Base-by-base conservation (phyloP, 2,113 vertebrate species). In the Steatornis caripensis region DNA sequence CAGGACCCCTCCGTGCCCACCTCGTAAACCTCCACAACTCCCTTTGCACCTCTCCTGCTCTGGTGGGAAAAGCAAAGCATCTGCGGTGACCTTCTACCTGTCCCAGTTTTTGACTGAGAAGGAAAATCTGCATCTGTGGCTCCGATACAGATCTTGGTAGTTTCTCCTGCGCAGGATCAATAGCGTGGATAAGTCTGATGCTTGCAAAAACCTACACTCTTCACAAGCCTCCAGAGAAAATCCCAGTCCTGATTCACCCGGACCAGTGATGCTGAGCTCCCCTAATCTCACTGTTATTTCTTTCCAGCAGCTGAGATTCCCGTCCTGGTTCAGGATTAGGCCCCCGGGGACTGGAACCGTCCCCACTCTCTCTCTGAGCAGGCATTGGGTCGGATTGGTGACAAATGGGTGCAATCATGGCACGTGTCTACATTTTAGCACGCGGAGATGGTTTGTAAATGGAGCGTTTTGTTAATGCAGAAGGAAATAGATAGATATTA, bases 401-500 rank as follows among this genome's bases (percentile, higher is more conserved):
- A 91, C 61, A 51, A 91, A 93, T 43, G 78, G 91, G 37, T 6
- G 6, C 20, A 27, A 4, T 26, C 1, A 4, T 8, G 37, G 45
- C 54, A 57, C 1, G 0, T 69, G 49, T 7, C 46, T 54, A 23
- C 60, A 23, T 55, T 72, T 75, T 27, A 69, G 72, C 68, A 75
- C 0, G 17, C 90, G 76, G 76, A 20, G 76, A 32, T 89, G 80
- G 12, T 48, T 87, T 87, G 90, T 65, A 84, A 89, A 84, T 78
- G 65, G 45, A 89, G 61, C 15, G 2, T 51, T 93, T 51, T 87
- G 70, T 82, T 87, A 61, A 71, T 84, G 74, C 66, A 78, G 57
- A 51, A 83, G 87, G 81, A 83, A 92, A 61, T 23, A 34, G 86
- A 92, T 89, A 60, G 87, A 30, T 90, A 91, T 89, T 89, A 95